Conservation (phyloP, 2,888 invertebrate species). For the Ligdia adustata region DNA sequence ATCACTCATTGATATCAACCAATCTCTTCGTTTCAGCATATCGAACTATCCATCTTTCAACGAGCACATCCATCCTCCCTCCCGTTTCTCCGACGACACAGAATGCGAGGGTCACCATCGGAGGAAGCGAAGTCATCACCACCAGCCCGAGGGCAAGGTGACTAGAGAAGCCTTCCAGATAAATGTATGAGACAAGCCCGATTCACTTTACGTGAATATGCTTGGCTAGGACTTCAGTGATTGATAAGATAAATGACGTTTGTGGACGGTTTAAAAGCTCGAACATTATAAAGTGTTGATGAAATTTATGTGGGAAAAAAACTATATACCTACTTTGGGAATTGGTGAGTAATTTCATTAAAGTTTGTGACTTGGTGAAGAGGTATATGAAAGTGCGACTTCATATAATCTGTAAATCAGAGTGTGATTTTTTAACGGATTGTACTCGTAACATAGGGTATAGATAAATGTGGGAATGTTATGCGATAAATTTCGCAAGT, state of each 20-base stretch:
- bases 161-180: slow-evolving; percentile 91
- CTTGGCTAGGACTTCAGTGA: slow-evolving; percentile 28
- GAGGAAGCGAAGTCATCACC: slow-evolving; percentile 66
- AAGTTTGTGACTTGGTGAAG: too few species aligned
- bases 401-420: too few species aligned
- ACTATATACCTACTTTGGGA: too few species aligned
- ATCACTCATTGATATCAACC: slow-evolving; percentile 16
- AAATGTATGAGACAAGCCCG: slow-evolving; percentile 85
- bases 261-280: too few species aligned
- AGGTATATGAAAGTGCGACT: too few species aligned
- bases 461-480: too few species aligned
- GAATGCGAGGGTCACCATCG: slow-evolving; percentile 83
- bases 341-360: too few species aligned
- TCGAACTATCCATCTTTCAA: slow-evolving; percentile 91
- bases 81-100: slow-evolving; percentile 92
- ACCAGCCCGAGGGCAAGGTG: slow-evolving; percentile 73
- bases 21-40: slow-evolving; percentile 82
- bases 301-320: too few species aligned
- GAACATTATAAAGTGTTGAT: too few species aligned
- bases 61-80: slow-evolving; percentile 93
- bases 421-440: too few species aligned
- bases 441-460: too few species aligned
- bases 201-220: slow-evolving; percentile 37
- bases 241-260: not conserved
- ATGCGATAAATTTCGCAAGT: too few species aligned